Conservation (phyloP, 2,113 vertebrate genomes). For the Tenebrosternarchus preto region DNA sequence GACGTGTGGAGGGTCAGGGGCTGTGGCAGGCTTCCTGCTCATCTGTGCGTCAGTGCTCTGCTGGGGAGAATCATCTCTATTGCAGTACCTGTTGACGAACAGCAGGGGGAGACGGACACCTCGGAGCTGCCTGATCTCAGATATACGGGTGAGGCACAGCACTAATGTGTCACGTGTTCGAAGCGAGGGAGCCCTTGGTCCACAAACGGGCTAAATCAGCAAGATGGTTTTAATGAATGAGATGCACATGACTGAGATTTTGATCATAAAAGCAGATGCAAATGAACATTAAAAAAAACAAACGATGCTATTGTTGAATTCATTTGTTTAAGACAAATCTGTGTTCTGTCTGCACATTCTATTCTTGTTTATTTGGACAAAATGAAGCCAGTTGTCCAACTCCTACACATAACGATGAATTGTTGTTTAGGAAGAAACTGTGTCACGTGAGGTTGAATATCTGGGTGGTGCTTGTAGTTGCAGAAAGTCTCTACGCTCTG, state of each 20-base stretch:
- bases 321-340: not conserved
- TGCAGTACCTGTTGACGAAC: slow-evolving; percentile 58
- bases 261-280: not conserved
- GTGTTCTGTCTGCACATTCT: not conserved
- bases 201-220: not conserved
- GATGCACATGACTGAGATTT: not conserved
- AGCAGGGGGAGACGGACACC: slow-evolving; percentile 53
- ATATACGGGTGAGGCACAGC: slow-evolving; percentile 60
- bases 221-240: not conserved
- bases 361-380: not conserved
- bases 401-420: too few relatives aligned
- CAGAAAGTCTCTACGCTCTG: slow-evolving; percentile 86
- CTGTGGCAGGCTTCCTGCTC: slow-evolving; percentile 77
- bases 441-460: too few relatives aligned
- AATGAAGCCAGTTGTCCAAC: not conserved
- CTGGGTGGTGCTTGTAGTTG: slow-evolving; percentile 76
- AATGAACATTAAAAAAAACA: not conserved
- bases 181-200: not conserved
- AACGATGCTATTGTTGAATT: not conserved
- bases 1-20: slow-evolving; percentile 71
- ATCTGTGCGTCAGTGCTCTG: slow-evolving; percentile 84
- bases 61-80: slow-evolving; percentile 78
- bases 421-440: too few relatives aligned
- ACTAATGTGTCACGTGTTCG: not conserved
- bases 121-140: slow-evolving; percentile 50